Percentiles rank a stretch among this genome's conserved stretches.
Conservation (phyloP, 2,113 vertebrate species). For the Antidorcas marsupialis region DNA sequence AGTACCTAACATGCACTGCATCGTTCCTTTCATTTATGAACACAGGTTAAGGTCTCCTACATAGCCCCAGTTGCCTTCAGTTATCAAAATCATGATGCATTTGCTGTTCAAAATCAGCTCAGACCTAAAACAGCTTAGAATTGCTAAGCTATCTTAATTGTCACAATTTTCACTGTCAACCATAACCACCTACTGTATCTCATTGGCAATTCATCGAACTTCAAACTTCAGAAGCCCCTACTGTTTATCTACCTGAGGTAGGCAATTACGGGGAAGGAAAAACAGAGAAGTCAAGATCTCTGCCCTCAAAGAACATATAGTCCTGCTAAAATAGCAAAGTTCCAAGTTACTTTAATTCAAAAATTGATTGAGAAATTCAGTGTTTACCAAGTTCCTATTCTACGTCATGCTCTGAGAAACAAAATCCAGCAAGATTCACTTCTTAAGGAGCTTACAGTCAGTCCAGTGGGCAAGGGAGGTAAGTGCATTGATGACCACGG, state of each 20-base stretch:
- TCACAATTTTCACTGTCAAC: background rate
- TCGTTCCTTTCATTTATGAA: constrained; percentile 5
- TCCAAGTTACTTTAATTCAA: background rate
- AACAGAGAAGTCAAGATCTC: background rate
- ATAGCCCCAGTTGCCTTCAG: background rate
- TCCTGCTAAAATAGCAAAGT: background rate
- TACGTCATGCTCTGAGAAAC: background rate
- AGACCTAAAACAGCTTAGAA: background rate
- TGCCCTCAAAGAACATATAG: background rate
- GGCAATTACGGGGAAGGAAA: background rate
- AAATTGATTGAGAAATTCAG: background rate
- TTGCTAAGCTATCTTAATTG: background rate
- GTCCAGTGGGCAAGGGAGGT: background rate
- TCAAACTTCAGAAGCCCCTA: background rate
- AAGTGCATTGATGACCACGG: accelerated
- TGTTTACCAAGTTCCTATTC: background rate
- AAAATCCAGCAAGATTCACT: background rate
- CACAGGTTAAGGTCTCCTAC: background rate
- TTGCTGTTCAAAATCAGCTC: background rate
- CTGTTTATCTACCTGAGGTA: background rate
- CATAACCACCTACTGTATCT: background rate
- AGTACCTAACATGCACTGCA: background rate
- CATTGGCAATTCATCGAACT: background rate
- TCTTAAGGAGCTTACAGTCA: background rate
- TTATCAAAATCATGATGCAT: background rate